Percentiles rank a stretch among this genome's conserved stretches.
Evolutionary conservation across 2,888 invertebrate genomes (phyloP).

Genomic region (Mechanitis messenoides): DNA sequence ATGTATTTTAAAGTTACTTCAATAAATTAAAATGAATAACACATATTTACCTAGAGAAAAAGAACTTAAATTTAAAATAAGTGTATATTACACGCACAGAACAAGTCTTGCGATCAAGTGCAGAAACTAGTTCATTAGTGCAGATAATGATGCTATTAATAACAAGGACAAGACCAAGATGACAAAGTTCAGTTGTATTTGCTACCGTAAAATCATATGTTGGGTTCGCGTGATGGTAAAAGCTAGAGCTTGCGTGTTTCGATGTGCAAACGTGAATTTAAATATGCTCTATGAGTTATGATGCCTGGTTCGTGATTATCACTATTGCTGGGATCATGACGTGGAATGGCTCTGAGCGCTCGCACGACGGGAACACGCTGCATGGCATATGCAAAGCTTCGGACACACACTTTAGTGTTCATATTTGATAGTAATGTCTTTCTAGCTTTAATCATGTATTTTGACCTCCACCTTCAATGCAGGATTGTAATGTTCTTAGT

Average conservation of each 20-base stretch:
- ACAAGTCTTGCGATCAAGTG: not conserved
- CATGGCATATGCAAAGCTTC: constrained; percentile 20
- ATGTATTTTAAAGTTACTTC: too few relatives aligned
- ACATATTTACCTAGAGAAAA: not conserved
- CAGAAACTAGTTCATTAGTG: constrained; percentile 1
- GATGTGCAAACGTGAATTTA: constrained; percentile 53
- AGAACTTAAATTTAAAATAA: not conserved
- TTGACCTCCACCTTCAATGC: constrained; percentile 24
- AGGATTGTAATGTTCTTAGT: constrained; percentile 26
- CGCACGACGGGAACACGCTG: constrained; percentile 26
- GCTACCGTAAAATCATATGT: constrained; percentile 29
- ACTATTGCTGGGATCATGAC: constrained; percentile 36
- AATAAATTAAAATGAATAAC: too few relatives aligned
- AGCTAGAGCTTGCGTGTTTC: constrained; percentile 50
- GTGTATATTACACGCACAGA: not conserved
- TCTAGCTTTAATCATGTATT: constrained; percentile 22
- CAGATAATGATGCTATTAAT: constrained; percentile 5
- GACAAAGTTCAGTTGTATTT: constrained; percentile 6
- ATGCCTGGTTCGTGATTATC: constrained; percentile 51
- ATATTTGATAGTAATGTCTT: constrained; percentile 20
- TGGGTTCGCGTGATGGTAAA: constrained; percentile 48
- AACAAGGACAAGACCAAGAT: constrained; percentile 1
- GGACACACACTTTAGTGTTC: constrained; percentile 20
- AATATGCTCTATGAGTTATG: constrained; percentile 45
- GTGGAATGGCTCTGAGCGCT: constrained; percentile 24